Evolutionary conservation across 1,140 invertebrate species (phyloP), one percentile per base, ranked within the genome.

Genomic region (Mactra quadrangularis): DNA sequence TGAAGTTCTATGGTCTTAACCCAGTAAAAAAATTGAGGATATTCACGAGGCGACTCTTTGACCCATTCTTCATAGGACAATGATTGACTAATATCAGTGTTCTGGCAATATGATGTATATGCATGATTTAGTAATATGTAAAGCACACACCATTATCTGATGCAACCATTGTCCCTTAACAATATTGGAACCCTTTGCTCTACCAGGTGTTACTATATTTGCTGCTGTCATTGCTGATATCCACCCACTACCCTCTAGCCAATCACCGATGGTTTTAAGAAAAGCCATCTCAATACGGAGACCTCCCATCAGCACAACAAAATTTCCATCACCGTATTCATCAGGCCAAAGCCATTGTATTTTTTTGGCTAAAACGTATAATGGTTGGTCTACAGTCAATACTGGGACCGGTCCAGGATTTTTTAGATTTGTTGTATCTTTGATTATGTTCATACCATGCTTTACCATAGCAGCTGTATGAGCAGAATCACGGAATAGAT

Each of bases 311-410:
- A 82, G 82, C 15, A 85, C 71, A 15, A 87, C 88, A 78, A 84
- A 87, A 53, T 82, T 78, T 13, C 88, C 72, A 59, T 91, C 88
- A 45, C 85, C 88, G 83, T 86, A 85, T 27, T 11, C 25, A 27
- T 86, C 25, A 17, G 86, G 86, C 72, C 88, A 90, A 25, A 45
- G 15, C 81, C 84, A 87, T 52, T 88, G 87, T 1, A 88, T 82
- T 50, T 84, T 59, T 55, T 88, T 89, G 19, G 66, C 81, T 6
- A 81, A 4, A 1, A 82, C 78, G 77, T 71, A 88, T 11, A 47
- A 19, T 47, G 45, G 45, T 47, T 47, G 45, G 19, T 47, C 45
- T 9, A 47, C 45, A 11, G 45, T 47, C 19, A 47, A 47, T 47
- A 47, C 45, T 47, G 45, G 45, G 45, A 47, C 19, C 45, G 9